Evolutionary conservation across 2,113 vertebrate species (phyloP), one percentile per base, ranked within the genome.

Genomic region (Chaenogobius annularis): DNA sequence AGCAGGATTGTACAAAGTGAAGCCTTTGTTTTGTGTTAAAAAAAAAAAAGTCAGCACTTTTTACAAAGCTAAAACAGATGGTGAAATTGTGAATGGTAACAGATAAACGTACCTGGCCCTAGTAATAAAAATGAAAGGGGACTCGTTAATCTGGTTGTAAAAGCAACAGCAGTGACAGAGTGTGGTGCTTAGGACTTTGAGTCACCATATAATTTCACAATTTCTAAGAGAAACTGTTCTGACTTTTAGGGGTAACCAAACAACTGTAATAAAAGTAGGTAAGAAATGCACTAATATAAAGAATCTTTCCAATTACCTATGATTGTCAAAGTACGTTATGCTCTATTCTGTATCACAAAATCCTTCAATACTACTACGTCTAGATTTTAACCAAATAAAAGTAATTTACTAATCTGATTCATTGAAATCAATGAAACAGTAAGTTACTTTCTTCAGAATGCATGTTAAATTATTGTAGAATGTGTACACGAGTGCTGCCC

Each of bases 161-260:
- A 63, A 35, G 58, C 61, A 63, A 43, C 61, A 63, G 35, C 61
- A 63, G 17, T n/a, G 61, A 40, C 61, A 40, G 61, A 63, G 7
- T 40, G 61, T n/a, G 14, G 15, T n/a, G 14, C 17, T 77, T 65
- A 63, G 37, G 50, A 59, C 52, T 35, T 35, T 43, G 37, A 74
- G 15, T 73, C 67, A 37, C 64, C 48, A 19, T 19, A 19, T 5
- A 10, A 22, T 56, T 56, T 13, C 20, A 23, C 22, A 1, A 4
- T 56, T 56, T 56, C 22, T 22, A 7, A 26, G 55, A 26, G 26
- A 58, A 58, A 58, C 19, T 54, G 10, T 9, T 54, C n/a, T n/a
- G 20, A 20, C 50, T 54, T 7, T 50, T 50, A 50, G 46, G 46
- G 13, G 46, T 15, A 47, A 50, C 5, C 48, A 50, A 19, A 50